Evolutionary conservation across 1,140 invertebrate species (phyloP).

Genomic region (Subanguina moxae): DNA sequence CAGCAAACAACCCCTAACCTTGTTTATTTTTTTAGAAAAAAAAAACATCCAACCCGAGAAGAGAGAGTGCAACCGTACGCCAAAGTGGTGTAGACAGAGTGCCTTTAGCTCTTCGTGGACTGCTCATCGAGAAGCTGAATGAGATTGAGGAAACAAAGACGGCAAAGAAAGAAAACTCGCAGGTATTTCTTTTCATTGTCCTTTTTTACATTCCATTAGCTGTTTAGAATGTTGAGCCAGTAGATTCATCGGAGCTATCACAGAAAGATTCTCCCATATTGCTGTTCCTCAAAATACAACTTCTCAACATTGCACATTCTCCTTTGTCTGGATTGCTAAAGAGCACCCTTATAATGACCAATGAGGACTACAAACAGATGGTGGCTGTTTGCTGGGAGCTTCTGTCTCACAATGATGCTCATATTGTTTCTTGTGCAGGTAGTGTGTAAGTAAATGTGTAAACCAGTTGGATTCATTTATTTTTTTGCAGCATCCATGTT

Average conservation of each 20-base stretch:
- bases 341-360: constrained; percentile 79
- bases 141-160: constrained; percentile 50
- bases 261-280: constrained; percentile 32
- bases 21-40: constrained; percentile 40
- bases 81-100: constrained; percentile 48
- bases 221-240: constrained; percentile 14
- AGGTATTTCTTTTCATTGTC: constrained; percentile 5
- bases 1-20: neutral
- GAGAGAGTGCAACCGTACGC: constrained; percentile 53
- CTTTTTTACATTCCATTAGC: neutral
- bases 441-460: constrained; percentile 9
- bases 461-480: neutral
- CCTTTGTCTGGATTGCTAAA: constrained; percentile 83
- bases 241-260: constrained; percentile 34
- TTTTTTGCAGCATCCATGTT: constrained; percentile 75
- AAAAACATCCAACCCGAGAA: constrained; percentile 53
- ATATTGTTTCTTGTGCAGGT: constrained; percentile 64
- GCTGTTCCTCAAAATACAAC: constrained; percentile 63
- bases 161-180: constrained; percentile 5
- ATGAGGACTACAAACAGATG: constrained; percentile 80
- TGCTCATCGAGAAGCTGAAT: constrained; percentile 57
- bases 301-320: constrained; percentile 80
- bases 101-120: constrained; percentile 51
- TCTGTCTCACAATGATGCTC: constrained; percentile 72
- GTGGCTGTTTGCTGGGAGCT: constrained; percentile 88